These are phyloP conservation scores for Terebella lapidaria DNA, from an alignment of 2,888 invertebrate genomes.

Conservation along the genomic window DNA sequence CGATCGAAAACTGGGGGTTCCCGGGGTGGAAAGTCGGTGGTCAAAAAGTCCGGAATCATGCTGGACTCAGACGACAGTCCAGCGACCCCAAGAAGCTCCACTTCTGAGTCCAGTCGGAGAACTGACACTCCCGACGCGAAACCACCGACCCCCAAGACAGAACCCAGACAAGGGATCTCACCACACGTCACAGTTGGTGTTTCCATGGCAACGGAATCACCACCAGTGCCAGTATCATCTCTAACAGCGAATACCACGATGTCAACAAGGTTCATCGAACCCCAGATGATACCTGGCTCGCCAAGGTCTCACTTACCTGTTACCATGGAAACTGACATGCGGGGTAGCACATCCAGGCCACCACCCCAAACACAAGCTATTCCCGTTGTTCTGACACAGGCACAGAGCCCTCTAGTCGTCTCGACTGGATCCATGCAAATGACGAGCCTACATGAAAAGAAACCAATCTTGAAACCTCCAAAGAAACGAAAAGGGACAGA, in stretches of 20 bases:
- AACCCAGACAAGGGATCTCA: neutral
- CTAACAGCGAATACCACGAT: neutral
- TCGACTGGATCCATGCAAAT: neutral
- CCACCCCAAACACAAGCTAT: no score
- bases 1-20: neutral
- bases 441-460: neutral
- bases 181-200: neutral
- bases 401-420: no score
- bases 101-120: neutral
- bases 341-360: no score
- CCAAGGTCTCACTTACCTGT: no score
- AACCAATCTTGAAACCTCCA: neutral
- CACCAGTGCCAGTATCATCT: neutral
- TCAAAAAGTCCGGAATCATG: neutral
- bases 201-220: neutral
- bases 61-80: neutral
- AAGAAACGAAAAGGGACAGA: neutral
- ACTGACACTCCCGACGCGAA: conserved; percentile 2
- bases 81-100: neutral
- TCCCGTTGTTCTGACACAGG: no score
- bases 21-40: neutral
- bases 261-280: no score
- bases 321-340: no score
- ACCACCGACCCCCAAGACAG: neutral
- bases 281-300: no score